phyloP scores from a whole-genome alignment of 2,113 vertebrate species.

The Gymnocephalus cernua region DNA sequence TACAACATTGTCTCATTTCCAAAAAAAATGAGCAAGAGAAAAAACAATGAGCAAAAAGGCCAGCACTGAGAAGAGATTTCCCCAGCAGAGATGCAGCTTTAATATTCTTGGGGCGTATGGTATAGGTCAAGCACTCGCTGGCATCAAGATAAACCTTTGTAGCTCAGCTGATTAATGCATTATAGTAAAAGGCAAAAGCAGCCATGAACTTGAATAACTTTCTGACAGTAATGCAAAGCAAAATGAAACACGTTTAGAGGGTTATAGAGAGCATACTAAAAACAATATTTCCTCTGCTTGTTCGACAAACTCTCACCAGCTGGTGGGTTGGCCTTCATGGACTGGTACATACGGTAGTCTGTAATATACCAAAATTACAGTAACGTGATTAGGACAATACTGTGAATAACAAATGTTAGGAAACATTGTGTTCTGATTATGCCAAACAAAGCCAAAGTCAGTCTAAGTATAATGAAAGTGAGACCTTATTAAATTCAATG shows the following conservation, averaged over 20 bases:
- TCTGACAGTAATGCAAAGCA: conserved; percentile 19
- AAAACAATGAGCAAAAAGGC: conserved; percentile 28
- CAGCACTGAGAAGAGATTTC: conserved; percentile 10
- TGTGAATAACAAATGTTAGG: not conserved
- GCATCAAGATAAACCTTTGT: conserved; percentile 27
- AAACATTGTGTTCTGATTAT: not conserved
- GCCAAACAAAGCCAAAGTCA: not conserved
- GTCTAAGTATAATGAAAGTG: not conserved
- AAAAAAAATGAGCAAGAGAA: conserved; percentile 30
- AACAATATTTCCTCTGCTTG: not conserved
- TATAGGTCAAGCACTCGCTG: conserved; percentile 4
- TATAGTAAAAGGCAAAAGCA: conserved; percentile 6
- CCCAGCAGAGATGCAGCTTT: conserved; percentile 16
- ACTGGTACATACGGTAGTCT: not conserved
- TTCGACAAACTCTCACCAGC: not conserved
- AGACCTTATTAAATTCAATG: not conserved
- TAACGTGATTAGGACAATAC: not conserved
- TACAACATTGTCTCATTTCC: conserved; percentile 29
- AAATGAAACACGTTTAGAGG: conserved; percentile 4
- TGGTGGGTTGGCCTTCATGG: not conserved
- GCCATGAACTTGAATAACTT: conserved; percentile 18
- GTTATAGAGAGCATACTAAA: not conserved
- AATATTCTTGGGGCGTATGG: conserved; percentile 10
- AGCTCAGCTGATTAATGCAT: conserved; percentile 22
- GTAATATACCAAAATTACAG: not conserved